A percentile compares a stretch with the other conserved stretches of the same genome.
These are phyloP conservation scores for Ophthalmotilapia sp. DNA, from an alignment of 2,113 vertebrate genomes.

Conservation along the genomic window DNA sequence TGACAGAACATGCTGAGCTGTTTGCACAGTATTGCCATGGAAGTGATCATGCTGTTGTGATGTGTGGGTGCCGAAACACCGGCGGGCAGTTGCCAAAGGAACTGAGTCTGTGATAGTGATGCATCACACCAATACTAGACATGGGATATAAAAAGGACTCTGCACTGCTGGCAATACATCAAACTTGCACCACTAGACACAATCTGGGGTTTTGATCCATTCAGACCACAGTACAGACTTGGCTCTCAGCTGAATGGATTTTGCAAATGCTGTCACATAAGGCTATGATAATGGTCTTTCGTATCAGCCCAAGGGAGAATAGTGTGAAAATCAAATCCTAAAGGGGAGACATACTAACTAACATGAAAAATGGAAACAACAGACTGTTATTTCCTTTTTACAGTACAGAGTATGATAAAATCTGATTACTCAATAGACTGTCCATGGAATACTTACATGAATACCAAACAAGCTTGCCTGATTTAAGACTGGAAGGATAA, in stretches of 20 bases:
- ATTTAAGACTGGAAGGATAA: conserved; percentile 1
- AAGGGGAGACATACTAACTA: conserved; percentile 10
- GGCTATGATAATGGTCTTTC: not conserved
- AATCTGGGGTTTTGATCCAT: conserved; percentile 23
- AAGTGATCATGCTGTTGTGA: conserved; percentile 26
- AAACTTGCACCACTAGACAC: not conserved
- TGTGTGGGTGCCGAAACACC: conserved; percentile 19
- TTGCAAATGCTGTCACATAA: conserved; percentile 9
- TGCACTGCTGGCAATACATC: conserved; percentile 31
- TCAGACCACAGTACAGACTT: not conserved
- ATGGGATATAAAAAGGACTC: conserved; percentile 21
- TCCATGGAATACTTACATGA: not conserved
- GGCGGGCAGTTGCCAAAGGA: conserved; percentile 37
- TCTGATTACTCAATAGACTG: not conserved
- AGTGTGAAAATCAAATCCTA: not conserved
- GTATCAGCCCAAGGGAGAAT: not conserved
- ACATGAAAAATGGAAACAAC: not conserved
- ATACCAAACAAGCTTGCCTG: conserved; percentile 29
- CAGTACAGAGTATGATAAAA: not conserved
- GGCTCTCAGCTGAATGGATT: not conserved
- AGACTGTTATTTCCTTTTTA: not conserved
- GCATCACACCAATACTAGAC: conserved; percentile 20
- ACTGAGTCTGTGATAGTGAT: conserved; percentile 29
- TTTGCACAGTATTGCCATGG: not conserved
- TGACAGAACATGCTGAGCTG: conserved; percentile 4